Base-by-base conservation (phyloP, 2,797 vertebrate species). In the Calcarius lapponicus region DNA sequence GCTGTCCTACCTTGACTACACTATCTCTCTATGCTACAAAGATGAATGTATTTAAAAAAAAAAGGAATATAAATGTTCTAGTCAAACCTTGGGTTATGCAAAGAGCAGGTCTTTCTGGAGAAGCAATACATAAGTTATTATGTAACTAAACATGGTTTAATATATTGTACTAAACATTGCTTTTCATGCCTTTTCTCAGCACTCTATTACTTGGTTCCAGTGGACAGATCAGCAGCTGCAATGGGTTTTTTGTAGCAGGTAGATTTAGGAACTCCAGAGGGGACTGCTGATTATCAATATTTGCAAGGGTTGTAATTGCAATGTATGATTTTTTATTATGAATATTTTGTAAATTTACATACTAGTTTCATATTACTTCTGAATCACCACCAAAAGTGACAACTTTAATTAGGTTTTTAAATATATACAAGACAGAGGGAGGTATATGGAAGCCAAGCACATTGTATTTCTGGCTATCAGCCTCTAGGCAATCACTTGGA, bases 161-260 rank as follows among this genome's bases (percentile, higher is more conserved):
- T 60, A 19, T 60, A 60, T 28, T 60, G 28, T 18, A 62, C 32
- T 80, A 82, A 96, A 95, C 65, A 89, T 22, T 17, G 21, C 11
- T 87, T 96, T 93, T 81, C 79, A 76, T 90, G 53, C 38, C 43
- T 94, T 96, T 94, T 85, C 26, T 95, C 70, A 67, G 73, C 85
- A 53, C 45, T 58, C 62, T 94, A 40, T 42, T 69, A 67, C 29
- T 80, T 90, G 29, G 53, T 82, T 95, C 80, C 73, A 72, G 70
- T 8, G 60, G 69, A 95, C 51, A 92, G 70, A 82, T 31, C 24
- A 93, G 93, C 70, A 86, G 71, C 64, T 94, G 76, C 72, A 86
- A 79, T 54, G 2, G 38, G 38, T 10, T 32, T 86, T 92, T 82
- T 50, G 31, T 24, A 60, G 42, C 47, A 61, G 17, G 47, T 7